Evolutionary conservation across 2,113 vertebrate genomes (phyloP).

Genomic region (Heterotilapia buettikoferi): DNA sequence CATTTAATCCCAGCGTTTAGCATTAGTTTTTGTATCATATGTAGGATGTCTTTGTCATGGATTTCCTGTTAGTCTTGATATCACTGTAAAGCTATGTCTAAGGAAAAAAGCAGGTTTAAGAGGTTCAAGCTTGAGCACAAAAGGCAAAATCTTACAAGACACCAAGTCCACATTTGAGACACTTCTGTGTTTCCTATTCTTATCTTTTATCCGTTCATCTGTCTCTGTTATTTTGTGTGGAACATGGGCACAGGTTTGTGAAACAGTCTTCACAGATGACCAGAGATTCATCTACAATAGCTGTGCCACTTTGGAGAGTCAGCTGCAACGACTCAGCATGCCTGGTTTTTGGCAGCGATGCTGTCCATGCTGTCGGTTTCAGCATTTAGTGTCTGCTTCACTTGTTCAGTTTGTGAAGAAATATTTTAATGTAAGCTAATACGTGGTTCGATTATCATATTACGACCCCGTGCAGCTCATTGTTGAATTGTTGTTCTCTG

Average conservation of each 20-base stretch:
- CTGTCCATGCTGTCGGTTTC: neutral
- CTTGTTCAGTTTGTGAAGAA: neutral
- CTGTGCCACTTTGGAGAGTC: conserved; percentile 7
- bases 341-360: neutral
- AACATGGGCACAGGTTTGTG: neutral
- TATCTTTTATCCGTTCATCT: neutral
- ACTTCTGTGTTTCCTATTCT: neutral
- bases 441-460: neutral
- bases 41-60: neutral
- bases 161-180: neutral
- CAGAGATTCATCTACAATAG: neutral
- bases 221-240: neutral
- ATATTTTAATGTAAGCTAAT: neutral
- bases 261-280: neutral
- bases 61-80: neutral
- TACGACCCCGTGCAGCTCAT: neutral
- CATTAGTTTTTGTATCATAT: neutral
- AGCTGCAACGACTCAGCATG: conserved; percentile 7
- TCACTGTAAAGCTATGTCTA: neutral
- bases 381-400: neutral
- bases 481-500: neutral
- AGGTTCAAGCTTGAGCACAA: neutral
- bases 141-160: neutral
- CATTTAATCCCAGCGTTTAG: neutral
- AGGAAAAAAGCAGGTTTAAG: neutral